Percentiles rank a stretch among this genome's conserved stretches.
phyloP scores from a whole-genome alignment of 2,888 invertebrate genomes.

The Stegana nigrithorax region DNA sequence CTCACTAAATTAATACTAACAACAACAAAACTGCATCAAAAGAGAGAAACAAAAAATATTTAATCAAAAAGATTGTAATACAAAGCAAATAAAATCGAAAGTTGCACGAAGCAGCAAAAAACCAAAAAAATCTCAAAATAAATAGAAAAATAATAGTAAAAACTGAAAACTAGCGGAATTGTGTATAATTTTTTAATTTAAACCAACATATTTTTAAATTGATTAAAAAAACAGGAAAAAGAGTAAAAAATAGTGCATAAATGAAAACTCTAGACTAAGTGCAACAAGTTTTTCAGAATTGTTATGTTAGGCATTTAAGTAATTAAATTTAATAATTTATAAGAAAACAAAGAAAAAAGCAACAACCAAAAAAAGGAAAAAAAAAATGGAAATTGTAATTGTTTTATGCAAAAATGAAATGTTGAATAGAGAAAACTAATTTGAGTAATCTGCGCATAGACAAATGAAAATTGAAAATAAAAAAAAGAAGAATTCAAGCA shows the following conservation, averaged over 20 bases:
- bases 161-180: conserved; percentile 51
- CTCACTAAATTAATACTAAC: neutral
- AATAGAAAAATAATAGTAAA: conserved; percentile 24
- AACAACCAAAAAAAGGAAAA: neutral
- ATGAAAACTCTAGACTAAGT: conserved; percentile 36
- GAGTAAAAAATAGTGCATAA: conserved; percentile 29
- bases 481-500: neutral
- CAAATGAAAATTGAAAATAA: conserved; percentile 1
- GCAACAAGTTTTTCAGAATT: conserved; percentile 49
- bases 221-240: conserved; percentile 16
- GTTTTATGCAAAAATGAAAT: conserved; percentile 4
- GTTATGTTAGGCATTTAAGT: conserved; percentile 48
- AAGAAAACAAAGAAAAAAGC: neutral
- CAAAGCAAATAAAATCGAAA: conserved; percentile 1
- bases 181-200: conserved; percentile 48
- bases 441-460: neutral
- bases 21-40: neutral
- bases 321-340: conserved; percentile 14
- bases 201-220: conserved; percentile 25
- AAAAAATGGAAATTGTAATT: neutral
- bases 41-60: neutral
- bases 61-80: conserved; percentile 8
- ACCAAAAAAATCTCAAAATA: conserved; percentile 31
- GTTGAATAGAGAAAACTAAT: neutral
- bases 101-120: too few relatives aligned